Evolutionary conservation across 2,797 vertebrate genomes (phyloP).

Genomic region (Eupleurogrammus muticus): DNA sequence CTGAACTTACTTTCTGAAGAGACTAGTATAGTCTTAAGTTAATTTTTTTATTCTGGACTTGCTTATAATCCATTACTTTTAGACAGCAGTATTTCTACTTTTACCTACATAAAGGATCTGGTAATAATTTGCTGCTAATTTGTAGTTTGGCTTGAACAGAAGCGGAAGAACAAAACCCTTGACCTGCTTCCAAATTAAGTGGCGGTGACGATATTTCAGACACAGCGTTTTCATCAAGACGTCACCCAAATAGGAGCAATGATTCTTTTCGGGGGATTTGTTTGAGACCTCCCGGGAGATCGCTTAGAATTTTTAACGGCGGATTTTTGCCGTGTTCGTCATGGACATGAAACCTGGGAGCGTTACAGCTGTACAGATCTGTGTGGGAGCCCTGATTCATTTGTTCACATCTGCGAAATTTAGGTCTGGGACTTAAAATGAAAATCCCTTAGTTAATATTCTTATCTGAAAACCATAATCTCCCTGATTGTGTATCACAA

Average conservation of each 20-base stretch:
- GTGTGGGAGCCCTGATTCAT: not conserved
- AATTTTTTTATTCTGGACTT: too few relatives aligned
- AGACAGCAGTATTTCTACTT: too few relatives aligned
- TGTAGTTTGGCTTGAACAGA: too few relatives aligned
- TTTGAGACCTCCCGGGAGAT: not conserved
- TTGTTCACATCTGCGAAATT: not conserved
- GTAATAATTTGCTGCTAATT: too few relatives aligned
- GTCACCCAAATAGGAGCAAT: not conserved
- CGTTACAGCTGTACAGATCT: not conserved
- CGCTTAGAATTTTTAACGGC: not conserved
- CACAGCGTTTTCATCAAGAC: constrained; percentile 11
- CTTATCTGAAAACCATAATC: too few relatives aligned
- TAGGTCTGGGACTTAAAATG: not conserved
- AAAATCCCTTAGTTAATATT: too few relatives aligned
- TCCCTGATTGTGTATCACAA: not conserved
- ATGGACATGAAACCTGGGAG: constrained; percentile 3
- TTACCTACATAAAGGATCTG: too few relatives aligned
- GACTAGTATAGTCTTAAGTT: too few relatives aligned
- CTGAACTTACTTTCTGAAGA: too few relatives aligned
- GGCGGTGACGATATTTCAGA: not conserved
- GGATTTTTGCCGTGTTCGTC: not conserved
- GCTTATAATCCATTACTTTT: too few relatives aligned
- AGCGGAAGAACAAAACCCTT: too few relatives aligned
- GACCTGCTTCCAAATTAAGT: too few relatives aligned
- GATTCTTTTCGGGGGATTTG: not conserved